A percentile compares a stretch with the other conserved stretches of the same genome.
Conservation (phyloP, 2,113 vertebrate species). For the Actenoides hombroni region DNA sequence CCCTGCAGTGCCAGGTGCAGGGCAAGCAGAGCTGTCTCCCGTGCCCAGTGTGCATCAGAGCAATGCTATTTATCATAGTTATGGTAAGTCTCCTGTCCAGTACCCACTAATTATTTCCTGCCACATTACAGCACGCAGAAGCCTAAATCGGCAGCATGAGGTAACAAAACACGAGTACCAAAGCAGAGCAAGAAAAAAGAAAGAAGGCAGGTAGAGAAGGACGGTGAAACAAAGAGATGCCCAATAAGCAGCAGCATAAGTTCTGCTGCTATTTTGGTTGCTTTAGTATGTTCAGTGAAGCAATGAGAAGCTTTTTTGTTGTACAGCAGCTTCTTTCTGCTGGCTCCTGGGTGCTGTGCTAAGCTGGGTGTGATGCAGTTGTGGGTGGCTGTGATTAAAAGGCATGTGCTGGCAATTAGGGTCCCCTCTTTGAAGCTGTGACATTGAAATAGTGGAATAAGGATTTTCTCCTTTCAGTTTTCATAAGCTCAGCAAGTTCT, state of each 20-base stretch:
- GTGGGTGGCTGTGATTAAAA: background rate
- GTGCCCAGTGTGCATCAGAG: background rate
- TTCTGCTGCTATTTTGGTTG: background rate
- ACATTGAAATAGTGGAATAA: background rate
- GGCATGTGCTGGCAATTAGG: background rate
- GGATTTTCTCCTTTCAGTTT: constrained; percentile 64
- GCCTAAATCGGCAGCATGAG: background rate
- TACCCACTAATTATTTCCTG: background rate
- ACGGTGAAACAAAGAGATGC: background rate
- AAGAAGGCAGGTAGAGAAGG: background rate
- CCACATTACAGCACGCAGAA: background rate
- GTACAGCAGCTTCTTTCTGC: background rate
- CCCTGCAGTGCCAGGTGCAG: background rate
- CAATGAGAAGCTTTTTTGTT: background rate
- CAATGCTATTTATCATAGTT: background rate
- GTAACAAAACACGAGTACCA: background rate
- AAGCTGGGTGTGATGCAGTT: background rate
- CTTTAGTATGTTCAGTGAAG: background rate
- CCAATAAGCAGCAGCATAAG: background rate
- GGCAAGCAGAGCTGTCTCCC: background rate
- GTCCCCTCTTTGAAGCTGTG: background rate
- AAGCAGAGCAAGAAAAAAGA: background rate
- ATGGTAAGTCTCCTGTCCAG: background rate
- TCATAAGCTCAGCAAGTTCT: constrained; percentile 74
- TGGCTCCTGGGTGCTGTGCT: background rate